Percentiles rank a stretch among this genome's conserved stretches.
These are phyloP conservation scores for Dryobotodes eremita DNA, from an alignment of 2,888 invertebrate species.

Conservation along the genomic window DNA sequence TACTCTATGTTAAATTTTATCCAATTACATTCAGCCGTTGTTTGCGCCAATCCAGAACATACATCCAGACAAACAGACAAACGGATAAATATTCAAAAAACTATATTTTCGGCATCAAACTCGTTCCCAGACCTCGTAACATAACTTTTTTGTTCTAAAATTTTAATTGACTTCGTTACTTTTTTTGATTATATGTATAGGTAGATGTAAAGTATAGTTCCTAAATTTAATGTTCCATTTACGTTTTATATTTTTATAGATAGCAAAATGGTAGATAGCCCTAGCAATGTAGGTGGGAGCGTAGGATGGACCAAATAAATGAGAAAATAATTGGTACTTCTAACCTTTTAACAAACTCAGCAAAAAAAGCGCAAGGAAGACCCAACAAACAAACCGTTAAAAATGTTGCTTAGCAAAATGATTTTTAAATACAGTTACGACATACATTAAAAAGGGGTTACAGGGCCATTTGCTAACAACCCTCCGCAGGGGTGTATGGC, in stretches of 20 bases:
- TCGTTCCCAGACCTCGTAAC: too few relatives aligned
- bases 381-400: constrained; percentile 35
- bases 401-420: constrained; percentile 56
- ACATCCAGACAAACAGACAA: too few relatives aligned
- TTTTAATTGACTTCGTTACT: too few relatives aligned
- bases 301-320: constrained; percentile 6
- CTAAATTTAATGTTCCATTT: background rate
- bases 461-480: constrained; percentile 51
- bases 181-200: too few relatives aligned
- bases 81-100: too few relatives aligned
- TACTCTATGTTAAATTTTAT: too few relatives aligned
- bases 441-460: constrained; percentile 60
- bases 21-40: too few relatives aligned
- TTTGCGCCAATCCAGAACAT: too few relatives aligned
- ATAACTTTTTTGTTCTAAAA: too few relatives aligned
- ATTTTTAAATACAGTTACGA: constrained; percentile 62
- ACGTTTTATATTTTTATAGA: background rate
- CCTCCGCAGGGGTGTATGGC: constrained; percentile 53
- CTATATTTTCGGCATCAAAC: too few relatives aligned
- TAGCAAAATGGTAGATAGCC: background rate
- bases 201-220: too few relatives aligned
- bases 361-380: constrained; percentile 42
- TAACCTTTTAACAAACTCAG: constrained; percentile 22
- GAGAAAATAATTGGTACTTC: constrained; percentile 9
- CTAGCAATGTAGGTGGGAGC: background rate